Evolutionary conservation across 2,113 vertebrate genomes (phyloP), one percentile per base, ranked within the genome.

Genomic region (Misgurnus mizolepis): DNA sequence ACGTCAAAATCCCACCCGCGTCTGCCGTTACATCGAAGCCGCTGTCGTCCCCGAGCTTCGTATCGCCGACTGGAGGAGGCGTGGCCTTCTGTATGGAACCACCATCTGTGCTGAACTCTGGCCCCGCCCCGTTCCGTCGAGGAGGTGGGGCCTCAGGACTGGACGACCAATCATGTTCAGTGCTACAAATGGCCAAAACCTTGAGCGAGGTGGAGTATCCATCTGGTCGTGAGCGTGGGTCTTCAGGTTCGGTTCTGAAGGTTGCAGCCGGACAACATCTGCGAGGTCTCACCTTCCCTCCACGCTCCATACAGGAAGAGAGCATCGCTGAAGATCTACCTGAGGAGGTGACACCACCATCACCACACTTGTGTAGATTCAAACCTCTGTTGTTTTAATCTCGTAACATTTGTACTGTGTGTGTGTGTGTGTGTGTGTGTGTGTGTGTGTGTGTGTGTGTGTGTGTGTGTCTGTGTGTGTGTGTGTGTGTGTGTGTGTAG

Each of bases 111-210:
- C 40, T 78, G 4, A 79, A 62, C 27, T 64, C 87, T 0, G 87
- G 84, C 4, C 60, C 88, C 2, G 76, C 81, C 0, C 89, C 90
- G 17, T 85, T 83, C 43, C 76, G 87, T 39, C 84, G 76, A 7
- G 86, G 83, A 3, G 87, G 90, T 2, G 82, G 85, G 3, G 27
- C 80, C 14, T 80, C 64, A 3, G 88, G 58, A 1, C 78, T 94
- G 40, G 96, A 98, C 1, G 97, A 98, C 84, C 95, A 95, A 22
- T 98, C 97, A 3, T 98, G 96, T 86, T 98, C 96, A 0, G 97
- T 98, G 80, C 95, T 98, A 34, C 97, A 98, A 90, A 96, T 98
- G 95, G 97, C 97, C 83, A 96, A 95, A 89, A 96, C 95, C 0
- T 90, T 98, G 88, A 98, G 96, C 4, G 97, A 98, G 86, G 96